phyloP scores from a whole-genome alignment of 2,888 invertebrate genomes.

The Gisinianus flammeolus region DNA sequence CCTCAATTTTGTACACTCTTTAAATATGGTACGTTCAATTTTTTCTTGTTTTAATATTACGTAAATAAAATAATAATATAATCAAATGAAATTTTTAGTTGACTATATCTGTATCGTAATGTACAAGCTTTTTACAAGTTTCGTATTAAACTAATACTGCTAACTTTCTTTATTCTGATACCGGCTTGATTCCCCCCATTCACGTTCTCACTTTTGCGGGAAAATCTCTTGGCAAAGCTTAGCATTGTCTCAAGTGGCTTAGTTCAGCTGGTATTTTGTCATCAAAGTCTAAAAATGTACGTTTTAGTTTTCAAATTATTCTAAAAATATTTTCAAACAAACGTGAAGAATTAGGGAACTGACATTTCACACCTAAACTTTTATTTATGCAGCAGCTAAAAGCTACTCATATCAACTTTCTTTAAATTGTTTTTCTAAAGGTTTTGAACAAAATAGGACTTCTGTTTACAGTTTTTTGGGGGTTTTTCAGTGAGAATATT shows the following conservation, averaged over 20 bases:
- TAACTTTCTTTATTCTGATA: not conserved
- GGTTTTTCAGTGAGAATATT: too few relatives aligned
- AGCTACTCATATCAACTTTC: not conserved
- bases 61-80: not conserved
- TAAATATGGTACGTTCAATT: conserved; percentile 43
- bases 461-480: too few relatives aligned
- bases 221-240: not conserved
- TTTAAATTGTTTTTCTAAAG: too few relatives aligned
- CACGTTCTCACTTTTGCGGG: not conserved
- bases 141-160: not conserved
- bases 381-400: not conserved
- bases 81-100: not conserved
- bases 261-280: not conserved
- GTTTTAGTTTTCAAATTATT: not conserved
- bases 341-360: not conserved
- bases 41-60: not conserved
- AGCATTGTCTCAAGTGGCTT: not conserved
- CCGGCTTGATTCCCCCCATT: not conserved
- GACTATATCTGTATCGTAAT: not conserved
- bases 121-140: not conserved
- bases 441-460: too few relatives aligned
- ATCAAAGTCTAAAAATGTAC: too few relatives aligned
- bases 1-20: conserved; percentile 42
- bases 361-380: too few relatives aligned
- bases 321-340: not conserved